These are phyloP conservation scores for Lycaon pictus DNA, from an alignment of 2,113 vertebrate species.

Conservation along the genomic window DNA sequence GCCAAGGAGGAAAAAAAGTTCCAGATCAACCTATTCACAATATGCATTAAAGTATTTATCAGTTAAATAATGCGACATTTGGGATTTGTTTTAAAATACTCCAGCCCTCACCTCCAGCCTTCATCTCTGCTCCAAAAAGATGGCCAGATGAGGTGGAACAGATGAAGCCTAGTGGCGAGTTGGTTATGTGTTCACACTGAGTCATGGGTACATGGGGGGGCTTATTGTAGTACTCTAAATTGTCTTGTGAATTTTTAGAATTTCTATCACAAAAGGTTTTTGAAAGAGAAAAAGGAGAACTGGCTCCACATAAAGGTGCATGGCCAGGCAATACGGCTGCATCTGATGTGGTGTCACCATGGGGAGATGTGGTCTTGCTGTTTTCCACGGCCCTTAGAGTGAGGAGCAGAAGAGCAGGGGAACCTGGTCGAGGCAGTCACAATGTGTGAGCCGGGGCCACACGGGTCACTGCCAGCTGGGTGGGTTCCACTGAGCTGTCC, in stretches of 20 bases:
- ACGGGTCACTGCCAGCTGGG: not conserved
- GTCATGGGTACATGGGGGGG: not conserved
- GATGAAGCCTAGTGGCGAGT: not conserved
- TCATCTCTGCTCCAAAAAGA: not conserved
- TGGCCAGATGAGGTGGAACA: not conserved
- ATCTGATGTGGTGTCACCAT: no score
- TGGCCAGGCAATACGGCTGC: no score
- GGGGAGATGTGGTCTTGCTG: no score
- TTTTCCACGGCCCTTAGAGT: no score
- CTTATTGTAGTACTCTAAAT: not conserved
- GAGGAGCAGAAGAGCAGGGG: no score
- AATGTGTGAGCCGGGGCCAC: not conserved
- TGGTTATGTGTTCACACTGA: not conserved
- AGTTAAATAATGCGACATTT: not conserved
- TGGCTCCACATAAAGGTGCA: not conserved
- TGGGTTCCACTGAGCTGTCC: rapidly evolving
- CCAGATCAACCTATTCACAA: not conserved
- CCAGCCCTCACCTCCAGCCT: not conserved
- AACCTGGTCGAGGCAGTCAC: not conserved
- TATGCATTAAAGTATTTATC: no score
- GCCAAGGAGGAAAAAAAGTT: not conserved
- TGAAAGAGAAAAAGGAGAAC: not conserved
- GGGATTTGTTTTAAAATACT: not conserved
- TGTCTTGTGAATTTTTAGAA: not conserved
- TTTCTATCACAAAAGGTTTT: not conserved